phyloP scores from a whole-genome alignment of 37 sponge, comb jelly and placozoan genomes.

The Ianthella basta region DNA sequence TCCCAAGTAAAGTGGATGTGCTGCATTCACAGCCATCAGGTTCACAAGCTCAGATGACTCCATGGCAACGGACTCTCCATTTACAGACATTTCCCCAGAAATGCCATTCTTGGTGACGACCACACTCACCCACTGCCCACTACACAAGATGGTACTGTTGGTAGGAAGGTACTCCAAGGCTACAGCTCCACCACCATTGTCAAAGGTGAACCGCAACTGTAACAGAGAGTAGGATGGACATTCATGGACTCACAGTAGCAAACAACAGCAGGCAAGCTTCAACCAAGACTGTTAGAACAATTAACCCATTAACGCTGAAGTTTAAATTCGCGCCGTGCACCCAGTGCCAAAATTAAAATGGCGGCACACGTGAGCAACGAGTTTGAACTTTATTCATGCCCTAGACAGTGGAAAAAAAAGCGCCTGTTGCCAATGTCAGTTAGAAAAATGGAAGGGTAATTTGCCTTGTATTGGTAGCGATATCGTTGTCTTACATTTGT shows the following conservation, averaged over 20 bases:
- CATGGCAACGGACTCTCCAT: constrained; percentile 5
- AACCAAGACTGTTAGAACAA: too few relatives aligned
- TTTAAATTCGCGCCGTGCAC: too few relatives aligned
- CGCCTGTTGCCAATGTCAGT: too few relatives aligned
- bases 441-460: too few relatives aligned
- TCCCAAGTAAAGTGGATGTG: constrained; percentile 60
- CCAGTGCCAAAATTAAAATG: too few relatives aligned
- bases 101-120: constrained; percentile 27
- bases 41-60: not conserved
- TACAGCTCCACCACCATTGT: constrained; percentile 55
- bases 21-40: constrained; percentile 33
- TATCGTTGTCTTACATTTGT: too few relatives aligned
- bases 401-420: too few relatives aligned
- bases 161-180: constrained; percentile 37
- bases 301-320: too few relatives aligned
- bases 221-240: not conserved
- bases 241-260: not conserved
- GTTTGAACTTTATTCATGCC: too few relatives aligned
- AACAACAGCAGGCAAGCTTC: not conserved
- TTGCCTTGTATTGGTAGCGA: too few relatives aligned
- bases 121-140: constrained; percentile 57
- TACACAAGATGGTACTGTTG: constrained; percentile 29
- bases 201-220: constrained; percentile 48
- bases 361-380: too few relatives aligned
- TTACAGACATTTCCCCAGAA: constrained; percentile 33